Percentiles rank a stretch among this genome's conserved stretches.
Conservation (phyloP, 1,140 invertebrate species). For the Uloborus diversus region DNA sequence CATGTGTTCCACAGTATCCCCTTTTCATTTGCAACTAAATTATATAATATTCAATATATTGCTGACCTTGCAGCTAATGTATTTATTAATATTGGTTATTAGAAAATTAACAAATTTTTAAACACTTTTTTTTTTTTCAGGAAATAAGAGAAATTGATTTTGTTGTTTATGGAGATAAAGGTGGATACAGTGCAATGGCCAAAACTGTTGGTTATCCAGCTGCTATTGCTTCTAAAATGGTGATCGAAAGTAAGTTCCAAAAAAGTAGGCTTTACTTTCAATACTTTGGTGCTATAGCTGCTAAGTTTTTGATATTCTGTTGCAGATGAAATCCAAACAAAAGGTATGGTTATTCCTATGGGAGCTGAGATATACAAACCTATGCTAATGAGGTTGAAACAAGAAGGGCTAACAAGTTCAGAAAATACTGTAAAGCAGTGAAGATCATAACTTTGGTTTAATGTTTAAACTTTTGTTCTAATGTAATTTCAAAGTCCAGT, state of each 20-base stretch:
- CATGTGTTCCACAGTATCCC: too few relatives aligned
- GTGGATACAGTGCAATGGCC: slow-evolving; percentile 95
- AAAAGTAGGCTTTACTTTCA: too few relatives aligned
- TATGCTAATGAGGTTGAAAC: slow-evolving; percentile 81
- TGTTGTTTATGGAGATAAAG: slow-evolving; percentile 87
- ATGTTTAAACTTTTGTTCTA: too few relatives aligned
- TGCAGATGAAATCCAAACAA: slow-evolving; percentile 94
- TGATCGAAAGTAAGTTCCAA: slow-evolving; percentile 87
- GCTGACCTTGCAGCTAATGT: too few relatives aligned
- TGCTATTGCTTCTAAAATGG: slow-evolving; percentile 97
- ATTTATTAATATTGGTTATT: too few relatives aligned
- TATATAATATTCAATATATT: too few relatives aligned
- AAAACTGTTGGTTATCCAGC: slow-evolving; percentile 95
- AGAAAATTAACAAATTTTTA: too few relatives aligned
- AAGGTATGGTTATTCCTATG: slow-evolving; percentile 91
- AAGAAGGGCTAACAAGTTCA: slow-evolving; percentile 89
- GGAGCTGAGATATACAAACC: slow-evolving; percentile 90
- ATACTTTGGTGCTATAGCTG: neutral
- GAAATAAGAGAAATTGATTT: slow-evolving; percentile 91
- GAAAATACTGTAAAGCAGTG: slow-evolving; percentile 30
- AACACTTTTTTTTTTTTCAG: slow-evolving; percentile 62
- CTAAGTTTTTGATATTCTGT: neutral
- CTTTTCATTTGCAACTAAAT: too few relatives aligned
- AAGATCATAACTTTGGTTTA: too few relatives aligned
- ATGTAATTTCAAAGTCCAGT: too few relatives aligned